A percentile compares a stretch with the other conserved stretches of the same genome.
Evolutionary conservation across 2,888 invertebrate species (phyloP).

Genomic region (Fissipunctia ypsillon): DNA sequence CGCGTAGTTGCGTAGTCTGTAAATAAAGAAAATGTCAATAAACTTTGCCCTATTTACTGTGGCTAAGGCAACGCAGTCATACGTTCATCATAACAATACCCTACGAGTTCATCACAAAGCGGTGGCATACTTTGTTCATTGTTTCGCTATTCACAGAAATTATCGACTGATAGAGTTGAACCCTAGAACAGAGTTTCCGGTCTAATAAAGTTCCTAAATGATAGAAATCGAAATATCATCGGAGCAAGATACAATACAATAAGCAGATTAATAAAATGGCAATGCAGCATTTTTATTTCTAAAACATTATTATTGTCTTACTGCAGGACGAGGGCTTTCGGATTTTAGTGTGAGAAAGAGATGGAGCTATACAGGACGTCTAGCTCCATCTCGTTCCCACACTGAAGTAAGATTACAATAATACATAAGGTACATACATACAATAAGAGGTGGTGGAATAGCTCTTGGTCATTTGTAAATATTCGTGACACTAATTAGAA

Average conservation of each 20-base stretch:
- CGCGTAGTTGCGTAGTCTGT: neutral
- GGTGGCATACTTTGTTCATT: constrained; percentile 27
- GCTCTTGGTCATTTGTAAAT: no score
- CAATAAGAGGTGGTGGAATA: no score
- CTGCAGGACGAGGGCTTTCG: no score
- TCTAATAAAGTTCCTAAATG: neutral
- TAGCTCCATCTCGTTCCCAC: no score
- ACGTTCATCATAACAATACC: constrained; percentile 7
- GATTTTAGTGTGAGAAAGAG: no score
- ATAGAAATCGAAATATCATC: neutral
- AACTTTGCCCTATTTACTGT: constrained; percentile 23
- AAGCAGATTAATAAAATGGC: no score
- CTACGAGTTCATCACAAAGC: constrained; percentile 16
- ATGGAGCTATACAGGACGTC: no score
- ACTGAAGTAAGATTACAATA: no score
- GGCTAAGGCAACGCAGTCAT: constrained; percentile 10
- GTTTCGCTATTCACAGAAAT: constrained; percentile 31
- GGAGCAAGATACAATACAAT: neutral
- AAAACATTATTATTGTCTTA: constrained; percentile 8
- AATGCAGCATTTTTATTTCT: neutral
- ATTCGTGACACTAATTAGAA: no score
- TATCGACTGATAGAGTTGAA: constrained; percentile 13
- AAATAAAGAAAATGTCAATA: constrained; percentile 5
- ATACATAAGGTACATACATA: no score
- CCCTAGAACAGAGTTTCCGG: constrained; percentile 1